Conservation (phyloP, 1,140 invertebrate genomes). For the Drosophila jambulina region DNA sequence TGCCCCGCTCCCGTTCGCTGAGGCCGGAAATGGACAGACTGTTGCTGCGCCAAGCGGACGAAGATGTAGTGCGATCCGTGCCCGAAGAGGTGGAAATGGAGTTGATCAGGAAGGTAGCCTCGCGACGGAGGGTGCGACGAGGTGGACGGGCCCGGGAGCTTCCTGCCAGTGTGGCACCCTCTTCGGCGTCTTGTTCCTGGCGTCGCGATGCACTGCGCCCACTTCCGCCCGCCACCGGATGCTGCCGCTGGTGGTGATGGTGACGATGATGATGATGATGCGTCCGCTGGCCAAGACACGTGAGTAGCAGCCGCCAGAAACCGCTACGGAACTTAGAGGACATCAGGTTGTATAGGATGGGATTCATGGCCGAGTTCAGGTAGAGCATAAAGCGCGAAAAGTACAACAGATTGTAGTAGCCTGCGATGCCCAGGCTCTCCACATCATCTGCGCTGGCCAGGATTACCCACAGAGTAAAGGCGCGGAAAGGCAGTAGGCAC, state of each 20-base stretch:
- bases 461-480: conserved; percentile 94
- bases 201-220: conserved; percentile 35
- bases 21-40: conserved; percentile 68
- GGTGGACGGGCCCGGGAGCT: conserved; percentile 23
- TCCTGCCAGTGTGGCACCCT: conserved; percentile 26
- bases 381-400: conserved; percentile 95
- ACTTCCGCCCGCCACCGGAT: conserved; percentile 41
- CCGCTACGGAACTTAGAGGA: conserved; percentile 95
- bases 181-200: conserved; percentile 43
- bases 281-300: conserved; percentile 53
- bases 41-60: conserved; percentile 69
- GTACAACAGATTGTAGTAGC: conserved; percentile 94
- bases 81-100: conserved; percentile 80
- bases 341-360: conserved; percentile 95
- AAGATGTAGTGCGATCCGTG: conserved; percentile 72
- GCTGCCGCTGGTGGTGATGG: conserved; percentile 41
- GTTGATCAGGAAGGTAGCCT: conserved; percentile 77
- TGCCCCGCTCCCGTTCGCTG: conserved; percentile 55
- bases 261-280: conserved; percentile 55
- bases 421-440: conserved; percentile 89
- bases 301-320: conserved; percentile 86
- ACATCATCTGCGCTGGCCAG: conserved; percentile 89
- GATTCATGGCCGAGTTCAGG: conserved; percentile 95
- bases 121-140: conserved; percentile 64
- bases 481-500: conserved; percentile 94